Percentiles rank a stretch among this genome's conserved stretches.
phyloP scores from a whole-genome alignment of 2,113 vertebrate genomes.

The Malurus alboscapulatus region DNA sequence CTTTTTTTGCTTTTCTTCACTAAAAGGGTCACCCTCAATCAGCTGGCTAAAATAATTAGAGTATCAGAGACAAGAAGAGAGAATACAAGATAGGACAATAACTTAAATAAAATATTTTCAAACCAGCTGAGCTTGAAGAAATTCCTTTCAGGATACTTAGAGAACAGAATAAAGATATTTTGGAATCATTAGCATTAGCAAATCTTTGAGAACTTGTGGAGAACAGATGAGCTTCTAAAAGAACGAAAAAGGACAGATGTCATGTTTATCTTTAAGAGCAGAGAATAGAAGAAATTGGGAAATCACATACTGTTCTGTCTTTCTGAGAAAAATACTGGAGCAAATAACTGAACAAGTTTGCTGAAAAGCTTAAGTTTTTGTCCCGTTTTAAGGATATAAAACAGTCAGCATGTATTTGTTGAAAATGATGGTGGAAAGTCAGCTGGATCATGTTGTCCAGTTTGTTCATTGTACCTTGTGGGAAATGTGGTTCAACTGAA shows the following conservation, averaged over 20 bases:
- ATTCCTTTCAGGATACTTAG: background rate
- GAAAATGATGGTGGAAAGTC: background rate
- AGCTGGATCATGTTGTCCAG: conserved; percentile 42
- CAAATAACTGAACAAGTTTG: background rate
- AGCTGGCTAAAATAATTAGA: background rate
- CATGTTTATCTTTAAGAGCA: conserved; percentile 4
- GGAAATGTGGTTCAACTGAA: conserved; percentile 65
- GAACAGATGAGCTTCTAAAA: conserved; percentile 17
- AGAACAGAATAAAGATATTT: conserved; percentile 8
- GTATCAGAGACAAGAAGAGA: background rate
- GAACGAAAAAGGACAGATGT: conserved; percentile 10
- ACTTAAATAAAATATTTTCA: background rate
- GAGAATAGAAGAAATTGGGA: conserved; percentile 13
- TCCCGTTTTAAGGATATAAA: background rate
- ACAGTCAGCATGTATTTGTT: background rate
- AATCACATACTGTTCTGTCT: conserved; percentile 1
- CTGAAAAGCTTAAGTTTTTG: background rate
- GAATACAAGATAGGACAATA: background rate
- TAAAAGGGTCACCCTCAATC: background rate
- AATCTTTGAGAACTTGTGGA: background rate
- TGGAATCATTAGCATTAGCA: background rate
- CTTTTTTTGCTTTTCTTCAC: background rate
- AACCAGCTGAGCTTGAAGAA: background rate
- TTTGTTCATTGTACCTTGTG: conserved; percentile 45
- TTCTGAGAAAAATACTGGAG: conserved; percentile 1